phyloP scores from a whole-genome alignment of 2,113 vertebrate species.

The Willisornis vidua region DNA sequence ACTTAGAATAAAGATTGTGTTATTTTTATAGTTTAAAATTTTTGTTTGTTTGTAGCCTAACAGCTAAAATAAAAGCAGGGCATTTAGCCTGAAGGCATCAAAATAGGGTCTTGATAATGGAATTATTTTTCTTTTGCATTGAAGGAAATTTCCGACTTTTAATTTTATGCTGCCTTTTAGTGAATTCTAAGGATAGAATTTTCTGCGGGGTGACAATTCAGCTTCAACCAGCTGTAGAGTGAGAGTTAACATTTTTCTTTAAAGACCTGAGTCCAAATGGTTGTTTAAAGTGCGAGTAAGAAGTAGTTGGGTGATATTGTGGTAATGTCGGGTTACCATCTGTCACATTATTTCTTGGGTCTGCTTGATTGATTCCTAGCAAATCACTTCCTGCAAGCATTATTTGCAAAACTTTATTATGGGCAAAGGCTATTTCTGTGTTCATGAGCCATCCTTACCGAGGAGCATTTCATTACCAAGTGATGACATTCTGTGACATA shows the following conservation, averaged over 20 bases:
- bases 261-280: constrained; percentile 23
- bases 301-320: constrained; percentile 16
- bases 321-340: constrained; percentile 14
- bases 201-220: neutral
- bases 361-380: constrained; percentile 34
- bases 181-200: neutral
- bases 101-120: neutral
- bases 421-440: constrained; percentile 61
- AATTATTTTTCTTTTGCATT: neutral
- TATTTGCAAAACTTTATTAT: constrained; percentile 49
- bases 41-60: neutral
- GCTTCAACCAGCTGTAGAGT: constrained; percentile 28
- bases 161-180: neutral
- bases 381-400: constrained; percentile 55
- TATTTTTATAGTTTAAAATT: neutral
- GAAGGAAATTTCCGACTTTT: neutral
- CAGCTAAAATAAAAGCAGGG: constrained; percentile 1
- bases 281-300: constrained; percentile 9
- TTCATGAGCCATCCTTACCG: neutral
- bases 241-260: constrained; percentile 12
- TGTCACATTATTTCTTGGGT: constrained; percentile 42
- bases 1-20: neutral
- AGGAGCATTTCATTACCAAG: constrained; percentile 31
- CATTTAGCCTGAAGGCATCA: neutral
- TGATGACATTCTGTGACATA: constrained; percentile 51